These are phyloP conservation scores for Rousettus madagascariensis DNA, from an alignment of 2,797 vertebrate genomes.

Conservation along the genomic window DNA sequence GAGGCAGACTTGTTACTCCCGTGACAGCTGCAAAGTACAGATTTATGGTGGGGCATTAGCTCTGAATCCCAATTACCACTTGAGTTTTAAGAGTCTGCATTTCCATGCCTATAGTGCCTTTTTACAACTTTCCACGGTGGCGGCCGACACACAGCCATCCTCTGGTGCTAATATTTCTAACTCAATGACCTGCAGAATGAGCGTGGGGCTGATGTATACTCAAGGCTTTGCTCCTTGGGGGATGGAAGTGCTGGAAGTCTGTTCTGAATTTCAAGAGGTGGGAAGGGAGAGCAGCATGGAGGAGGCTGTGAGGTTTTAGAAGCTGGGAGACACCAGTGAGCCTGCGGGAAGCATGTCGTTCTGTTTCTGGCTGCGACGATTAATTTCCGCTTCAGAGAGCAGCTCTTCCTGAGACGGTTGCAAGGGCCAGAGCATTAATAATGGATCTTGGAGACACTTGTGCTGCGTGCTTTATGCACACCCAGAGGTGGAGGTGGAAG, in stretches of 20 bases:
- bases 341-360: not conserved
- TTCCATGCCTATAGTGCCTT: not conserved
- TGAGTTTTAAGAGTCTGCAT: not conserved
- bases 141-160: not conserved
- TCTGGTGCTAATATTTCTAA: not conserved
- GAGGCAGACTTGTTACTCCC: not conserved
- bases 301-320: not conserved
- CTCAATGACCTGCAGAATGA: not conserved
- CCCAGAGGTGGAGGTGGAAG: not conserved
- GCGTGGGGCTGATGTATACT: not conserved
- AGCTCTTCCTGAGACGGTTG: not conserved
- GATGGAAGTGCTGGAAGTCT: not conserved
- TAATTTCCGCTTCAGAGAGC: not conserved
- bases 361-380: not conserved
- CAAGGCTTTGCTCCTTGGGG: not conserved
- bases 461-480: not conserved
- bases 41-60: not conserved
- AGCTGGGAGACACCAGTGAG: not conserved
- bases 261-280: conserved; percentile 26
- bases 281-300: not conserved
- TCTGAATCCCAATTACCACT: conserved; percentile 1
- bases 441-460: not conserved
- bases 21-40: conserved; percentile 35
- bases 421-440: not conserved
- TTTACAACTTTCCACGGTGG: not conserved